Evolutionary conservation across 2,113 vertebrate species (phyloP).

Genomic region (Ciconia maguari): DNA sequence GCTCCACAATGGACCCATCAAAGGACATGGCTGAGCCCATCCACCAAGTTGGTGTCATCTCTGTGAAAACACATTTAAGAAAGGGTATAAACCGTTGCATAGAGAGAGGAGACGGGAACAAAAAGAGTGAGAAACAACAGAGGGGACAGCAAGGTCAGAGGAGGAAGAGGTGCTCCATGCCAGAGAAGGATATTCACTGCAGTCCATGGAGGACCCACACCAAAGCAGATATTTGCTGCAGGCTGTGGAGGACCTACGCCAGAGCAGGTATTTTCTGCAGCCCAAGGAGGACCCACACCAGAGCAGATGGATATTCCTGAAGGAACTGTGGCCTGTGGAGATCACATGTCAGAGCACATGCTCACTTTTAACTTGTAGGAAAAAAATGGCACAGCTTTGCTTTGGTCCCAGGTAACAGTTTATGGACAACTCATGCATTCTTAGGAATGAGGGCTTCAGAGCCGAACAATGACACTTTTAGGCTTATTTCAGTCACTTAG

Average conservation of each 20-base stretch:
- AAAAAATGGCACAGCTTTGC: neutral
- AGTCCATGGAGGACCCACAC: neutral
- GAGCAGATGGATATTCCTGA: neutral
- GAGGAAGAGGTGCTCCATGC: neutral
- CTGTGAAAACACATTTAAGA: neutral
- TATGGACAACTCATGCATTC: neutral
- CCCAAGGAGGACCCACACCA: too few species aligned
- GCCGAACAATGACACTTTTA: neutral
- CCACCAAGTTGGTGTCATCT: neutral
- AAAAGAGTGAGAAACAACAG: neutral
- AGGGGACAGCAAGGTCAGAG: neutral
- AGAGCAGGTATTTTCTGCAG: neutral
- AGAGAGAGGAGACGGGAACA: neutral
- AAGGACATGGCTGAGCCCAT: neutral
- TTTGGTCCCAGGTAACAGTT: neutral
- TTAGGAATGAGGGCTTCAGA: neutral
- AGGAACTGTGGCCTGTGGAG: neutral
- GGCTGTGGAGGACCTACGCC: neutral
- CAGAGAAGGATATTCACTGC: neutral
- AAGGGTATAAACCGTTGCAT: neutral
- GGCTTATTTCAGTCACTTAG: neutral
- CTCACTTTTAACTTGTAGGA: neutral
- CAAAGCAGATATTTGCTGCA: neutral
- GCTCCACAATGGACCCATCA: neutral
- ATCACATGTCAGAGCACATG: neutral